Percentiles rank a stretch among this genome's conserved stretches.
These are phyloP conservation scores for Darevskia mixta DNA, from an alignment of 2,797 vertebrate species.

Conservation along the genomic window DNA sequence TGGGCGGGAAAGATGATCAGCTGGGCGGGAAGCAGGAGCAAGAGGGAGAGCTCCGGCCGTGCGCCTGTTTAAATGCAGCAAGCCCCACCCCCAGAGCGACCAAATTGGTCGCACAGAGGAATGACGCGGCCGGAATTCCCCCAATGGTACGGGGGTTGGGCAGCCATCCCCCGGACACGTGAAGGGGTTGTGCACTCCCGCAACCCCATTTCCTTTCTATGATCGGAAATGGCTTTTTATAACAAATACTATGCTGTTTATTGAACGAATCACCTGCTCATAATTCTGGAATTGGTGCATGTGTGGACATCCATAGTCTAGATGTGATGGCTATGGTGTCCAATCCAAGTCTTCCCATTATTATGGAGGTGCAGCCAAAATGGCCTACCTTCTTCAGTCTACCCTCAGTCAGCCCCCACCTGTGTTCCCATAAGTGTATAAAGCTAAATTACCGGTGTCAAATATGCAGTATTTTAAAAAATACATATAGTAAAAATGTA, in stretches of 20 bases:
- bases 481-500: background rate
- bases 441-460: background rate
- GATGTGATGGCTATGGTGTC: too few species aligned
- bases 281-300: background rate
- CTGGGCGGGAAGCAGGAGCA: too few species aligned
- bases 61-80: too few species aligned
- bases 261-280: constrained; percentile 43
- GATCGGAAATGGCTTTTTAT: background rate
- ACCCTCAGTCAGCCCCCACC: background rate
- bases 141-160: too few species aligned
- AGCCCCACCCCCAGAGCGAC: too few species aligned
- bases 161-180: too few species aligned
- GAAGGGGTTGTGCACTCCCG: too few species aligned
- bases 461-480: background rate
- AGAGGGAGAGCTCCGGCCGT: too few species aligned
- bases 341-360: background rate
- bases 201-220: too few species aligned
- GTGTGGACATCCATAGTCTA: background rate
- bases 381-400: background rate
- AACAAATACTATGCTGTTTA: constrained; percentile 26
- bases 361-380: background rate
- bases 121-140: too few species aligned
- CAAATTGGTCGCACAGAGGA: too few species aligned
- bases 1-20: too few species aligned
- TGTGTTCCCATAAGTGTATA: background rate